Evolutionary conservation across 1,140 invertebrate genomes (phyloP).

Genomic region (Cardiocondyla obscurior): DNA sequence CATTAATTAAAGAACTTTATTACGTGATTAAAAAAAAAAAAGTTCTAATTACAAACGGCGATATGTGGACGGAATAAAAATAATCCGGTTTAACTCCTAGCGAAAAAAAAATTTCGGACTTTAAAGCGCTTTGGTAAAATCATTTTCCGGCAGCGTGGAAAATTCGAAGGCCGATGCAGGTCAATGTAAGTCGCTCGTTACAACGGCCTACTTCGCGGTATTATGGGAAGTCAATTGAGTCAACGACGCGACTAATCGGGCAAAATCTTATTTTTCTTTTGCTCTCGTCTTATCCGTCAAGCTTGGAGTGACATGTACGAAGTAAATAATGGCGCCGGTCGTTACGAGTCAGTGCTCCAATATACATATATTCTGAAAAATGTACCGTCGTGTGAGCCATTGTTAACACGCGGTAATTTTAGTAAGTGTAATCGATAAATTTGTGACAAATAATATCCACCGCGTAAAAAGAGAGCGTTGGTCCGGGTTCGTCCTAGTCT

Average conservation of each 20-base stretch:
- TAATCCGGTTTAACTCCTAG: neutral
- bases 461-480: neutral
- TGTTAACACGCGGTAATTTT: conserved; percentile 5
- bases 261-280: conserved; percentile 24
- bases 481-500: neutral
- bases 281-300: neutral
- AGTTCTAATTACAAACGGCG: neutral
- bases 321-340: neutral
- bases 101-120: conserved; percentile 29
- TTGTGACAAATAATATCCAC: conserved; percentile 23
- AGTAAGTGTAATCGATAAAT: conserved; percentile 24
- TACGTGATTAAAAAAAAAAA: neutral
- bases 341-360: conserved; percentile 9
- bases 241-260: conserved; percentile 63
- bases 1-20: conserved; percentile 8
- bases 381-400: conserved; percentile 2
- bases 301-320: neutral
- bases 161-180: conserved; percentile 64
- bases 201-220: conserved; percentile 54
- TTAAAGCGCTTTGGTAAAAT: conserved; percentile 57
- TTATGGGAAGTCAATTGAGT: conserved; percentile 54
- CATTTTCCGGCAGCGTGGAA: conserved; percentile 63
- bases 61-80: neutral
- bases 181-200: conserved; percentile 59
- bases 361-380: conserved; percentile 28